Conservation (phyloP, 2,888 invertebrate genomes). For the Folsomia manolachei region DNA sequence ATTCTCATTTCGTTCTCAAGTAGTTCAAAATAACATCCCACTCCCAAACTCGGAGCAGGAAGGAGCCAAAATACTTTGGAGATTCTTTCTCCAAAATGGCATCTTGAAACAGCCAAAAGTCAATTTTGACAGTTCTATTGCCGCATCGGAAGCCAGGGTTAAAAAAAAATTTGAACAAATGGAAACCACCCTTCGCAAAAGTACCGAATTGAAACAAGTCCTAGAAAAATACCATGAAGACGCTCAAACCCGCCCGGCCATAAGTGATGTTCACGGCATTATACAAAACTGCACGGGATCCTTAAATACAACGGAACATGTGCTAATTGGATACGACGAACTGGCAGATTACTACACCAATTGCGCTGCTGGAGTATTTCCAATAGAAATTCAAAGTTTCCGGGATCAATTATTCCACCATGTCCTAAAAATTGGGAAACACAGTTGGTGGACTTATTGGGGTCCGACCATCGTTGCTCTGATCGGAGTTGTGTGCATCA, state of each 20-base stretch:
- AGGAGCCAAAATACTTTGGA: background rate
- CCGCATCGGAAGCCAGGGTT: background rate
- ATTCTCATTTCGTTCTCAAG: too few relatives aligned
- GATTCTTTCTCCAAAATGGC: background rate
- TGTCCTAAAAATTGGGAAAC: background rate
- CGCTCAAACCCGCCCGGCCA: background rate
- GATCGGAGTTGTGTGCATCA: slow-evolving; percentile 47
- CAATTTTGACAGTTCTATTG: background rate
- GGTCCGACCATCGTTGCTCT: background rate
- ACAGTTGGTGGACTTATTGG: background rate
- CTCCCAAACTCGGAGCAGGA: background rate
- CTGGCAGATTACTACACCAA: slow-evolving; percentile 5
- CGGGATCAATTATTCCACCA: slow-evolving; percentile 6
- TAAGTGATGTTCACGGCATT: background rate
- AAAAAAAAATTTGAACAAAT: background rate
- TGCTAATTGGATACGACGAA: slow-evolving; percentile 3
- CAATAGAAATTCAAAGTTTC: slow-evolving; percentile 6
- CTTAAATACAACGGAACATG: background rate
- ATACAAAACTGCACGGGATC: background rate
- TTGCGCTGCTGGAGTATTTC: slow-evolving; percentile 5
- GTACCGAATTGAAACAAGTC: background rate
- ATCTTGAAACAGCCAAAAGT: background rate
- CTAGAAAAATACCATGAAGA: background rate
- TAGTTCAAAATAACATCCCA: background rate
- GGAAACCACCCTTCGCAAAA: background rate